Base-by-base conservation (phyloP, 1,140 invertebrate species). In the Drosophila yakuba region DNA sequence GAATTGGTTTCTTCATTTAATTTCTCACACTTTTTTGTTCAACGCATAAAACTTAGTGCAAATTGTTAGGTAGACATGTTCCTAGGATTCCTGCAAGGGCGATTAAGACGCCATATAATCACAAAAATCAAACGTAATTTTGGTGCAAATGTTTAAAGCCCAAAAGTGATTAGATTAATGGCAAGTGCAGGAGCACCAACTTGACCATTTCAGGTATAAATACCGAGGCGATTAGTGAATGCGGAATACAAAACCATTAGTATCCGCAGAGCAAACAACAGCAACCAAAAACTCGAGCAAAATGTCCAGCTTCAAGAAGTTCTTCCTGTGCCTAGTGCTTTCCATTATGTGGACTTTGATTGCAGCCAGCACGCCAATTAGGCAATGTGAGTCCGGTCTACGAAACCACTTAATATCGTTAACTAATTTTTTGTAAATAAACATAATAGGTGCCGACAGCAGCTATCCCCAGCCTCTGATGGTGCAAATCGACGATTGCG, bases 401-500 rank as follows among this genome's bases (percentile, higher is more conserved):
- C 6, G 25, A 12, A 39, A 56, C 23, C 39, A 7, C 2, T 28
- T 44, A 20, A 12, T 6, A n/a, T 41, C 11, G 54, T 55, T 35
- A 47, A 69, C 17, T 8, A 36, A 50, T 15, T 20, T 23, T 14
- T 12, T 14, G 51, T 32, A 17, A 39, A 7, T 48, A 12, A 17
- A 17, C 6, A 3, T 15, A 36, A 2, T 14, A 88, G 83, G 84
- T 56, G 60, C 78, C 17, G 59, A 75, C 32, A 43, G 1, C 3
- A 76, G 50, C 20, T 47, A 55, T 41, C 73, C 78, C 1, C 12
- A 78, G 38, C 91, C 91, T 0, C 7, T 91, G 28, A 78, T 62
- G 60, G 91, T 92, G 12, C 81, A 90, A 67, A 76, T 92, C 14
- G 68, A 92, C 41, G 47, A 75, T 0, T 92, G 91, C 15, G 32